phyloP scores from a whole-genome alignment of 2,797 vertebrate species.

The Picus viridis region DNA sequence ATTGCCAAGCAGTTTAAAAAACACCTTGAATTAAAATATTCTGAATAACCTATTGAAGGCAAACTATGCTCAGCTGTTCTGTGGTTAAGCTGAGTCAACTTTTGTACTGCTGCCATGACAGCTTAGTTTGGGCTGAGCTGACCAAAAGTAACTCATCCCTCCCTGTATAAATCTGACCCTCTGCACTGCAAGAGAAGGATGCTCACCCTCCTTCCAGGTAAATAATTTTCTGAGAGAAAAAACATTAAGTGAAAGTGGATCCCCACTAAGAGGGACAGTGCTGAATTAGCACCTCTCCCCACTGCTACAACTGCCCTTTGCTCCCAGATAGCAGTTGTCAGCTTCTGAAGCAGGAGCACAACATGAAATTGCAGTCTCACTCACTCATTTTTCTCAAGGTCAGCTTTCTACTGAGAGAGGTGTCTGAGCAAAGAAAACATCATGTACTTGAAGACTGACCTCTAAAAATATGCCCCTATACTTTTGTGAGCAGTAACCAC shows the following conservation, averaged over 20 bases:
- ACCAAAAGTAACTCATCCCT: conserved; percentile 9
- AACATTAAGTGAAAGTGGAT: not conserved
- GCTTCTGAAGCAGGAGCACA: not conserved
- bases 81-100: not conserved
- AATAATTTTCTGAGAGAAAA: not conserved
- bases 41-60: not conserved
- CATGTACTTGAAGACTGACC: not conserved
- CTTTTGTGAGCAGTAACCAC: not conserved
- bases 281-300: conserved; percentile 2
- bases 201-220: not conserved
- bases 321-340: not conserved
- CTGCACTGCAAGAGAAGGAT: not conserved
- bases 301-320: not conserved
- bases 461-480: not conserved
- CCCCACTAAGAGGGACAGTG: not conserved
- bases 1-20: not conserved
- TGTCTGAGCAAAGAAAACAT: not conserved
- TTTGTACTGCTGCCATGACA: conserved; percentile 12
- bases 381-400: not conserved
- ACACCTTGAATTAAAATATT: not conserved
- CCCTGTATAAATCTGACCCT: not conserved
- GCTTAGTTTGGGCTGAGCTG: not conserved
- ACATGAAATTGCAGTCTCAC: not conserved
- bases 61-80: not conserved
- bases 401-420: not conserved